Evolutionary conservation across 2,797 vertebrate species (phyloP).

Genomic region (Acanthopagrus latus): DNA sequence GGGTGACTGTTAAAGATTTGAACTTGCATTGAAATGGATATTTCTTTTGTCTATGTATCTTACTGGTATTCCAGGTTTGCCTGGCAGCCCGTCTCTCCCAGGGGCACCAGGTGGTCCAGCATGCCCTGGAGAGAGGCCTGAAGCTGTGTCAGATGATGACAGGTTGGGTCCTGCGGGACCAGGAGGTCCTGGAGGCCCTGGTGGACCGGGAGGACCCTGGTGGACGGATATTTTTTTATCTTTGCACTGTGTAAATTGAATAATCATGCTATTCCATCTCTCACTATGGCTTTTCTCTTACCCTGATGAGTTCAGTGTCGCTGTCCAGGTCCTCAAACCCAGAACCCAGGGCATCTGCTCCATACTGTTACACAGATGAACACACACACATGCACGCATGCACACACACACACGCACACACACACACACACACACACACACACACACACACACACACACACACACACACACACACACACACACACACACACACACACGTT

Average conservation of each 20-base stretch:
- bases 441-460: conserved; percentile 21
- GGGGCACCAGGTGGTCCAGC: conserved; percentile 83
- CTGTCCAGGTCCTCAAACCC: conserved; percentile 86
- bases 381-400: conserved; percentile 22
- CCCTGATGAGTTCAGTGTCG: conserved; percentile 81
- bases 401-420: conserved; percentile 16
- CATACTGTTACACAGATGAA: conserved; percentile 78
- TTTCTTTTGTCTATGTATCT: conserved; percentile 62
- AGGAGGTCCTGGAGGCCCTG: conserved; percentile 89
- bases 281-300: conserved; percentile 46
- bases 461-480: conserved; percentile 12
- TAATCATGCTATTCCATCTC: neutral
- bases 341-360: conserved; percentile 85
- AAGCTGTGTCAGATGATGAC: conserved; percentile 75
- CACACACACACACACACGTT: neutral
- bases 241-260: neutral
- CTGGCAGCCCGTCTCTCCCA: conserved; percentile 86
- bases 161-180: conserved; percentile 82
- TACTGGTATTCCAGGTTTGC: conserved; percentile 86
- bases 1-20: too few relatives aligned
- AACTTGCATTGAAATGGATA: neutral
- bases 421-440: conserved; percentile 22
- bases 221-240: neutral
- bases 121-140: conserved; percentile 38
- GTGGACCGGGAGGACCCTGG: conserved; percentile 90